Base-by-base conservation (phyloP, 2,888 invertebrate species). In the Helleia helle region DNA sequence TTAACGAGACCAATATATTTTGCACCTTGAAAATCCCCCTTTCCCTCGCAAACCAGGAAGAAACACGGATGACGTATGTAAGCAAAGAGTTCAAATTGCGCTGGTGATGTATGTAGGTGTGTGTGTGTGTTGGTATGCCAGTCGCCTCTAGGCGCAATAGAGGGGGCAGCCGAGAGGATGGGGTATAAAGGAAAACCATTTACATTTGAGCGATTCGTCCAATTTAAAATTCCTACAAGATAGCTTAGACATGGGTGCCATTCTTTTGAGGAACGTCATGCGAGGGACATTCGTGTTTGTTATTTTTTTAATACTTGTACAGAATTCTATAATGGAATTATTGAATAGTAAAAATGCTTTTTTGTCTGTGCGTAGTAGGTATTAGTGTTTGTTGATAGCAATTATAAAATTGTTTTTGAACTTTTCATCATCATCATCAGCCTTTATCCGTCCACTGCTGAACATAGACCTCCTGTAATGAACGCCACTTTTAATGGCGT, bases 161-260 rank as follows among this genome's bases (percentile, higher is more conserved):
- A 79, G 80, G 75, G 79, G 80, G 69, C 73, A 69, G 76, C 74
- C 72, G 58, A 70, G 79, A 77, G 81, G 83, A 80, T 81, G 83
- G 81, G 81, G 83, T 75, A 85, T 84, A 86, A 85, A 85, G 84
- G 86, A 85, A 85, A 85, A 84, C 85, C 86, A 85, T 86, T 86
- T 86, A 86, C 86, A 85, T 86, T 85, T 86, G 86, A 85, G 86
- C 86, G 85, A 85, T 86, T 85, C 85, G 85, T 85, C 86, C 86
- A 86, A 86, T 86, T 85, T 86, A 86, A 86, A 86, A 86, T 85
- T 86, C 85, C 83, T 86, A 83, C 81, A 80, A 84, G 84, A 83
- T 81, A 81, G 76, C 83, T 77, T 75, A 81, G 83, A 79, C 81
- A 79, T 77, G 80, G 79, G 77, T 74, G 81, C 79, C 76, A 81